These are phyloP conservation scores for Arge pagana DNA, from an alignment of 2,888 invertebrate genomes.

Conservation along the genomic window DNA sequence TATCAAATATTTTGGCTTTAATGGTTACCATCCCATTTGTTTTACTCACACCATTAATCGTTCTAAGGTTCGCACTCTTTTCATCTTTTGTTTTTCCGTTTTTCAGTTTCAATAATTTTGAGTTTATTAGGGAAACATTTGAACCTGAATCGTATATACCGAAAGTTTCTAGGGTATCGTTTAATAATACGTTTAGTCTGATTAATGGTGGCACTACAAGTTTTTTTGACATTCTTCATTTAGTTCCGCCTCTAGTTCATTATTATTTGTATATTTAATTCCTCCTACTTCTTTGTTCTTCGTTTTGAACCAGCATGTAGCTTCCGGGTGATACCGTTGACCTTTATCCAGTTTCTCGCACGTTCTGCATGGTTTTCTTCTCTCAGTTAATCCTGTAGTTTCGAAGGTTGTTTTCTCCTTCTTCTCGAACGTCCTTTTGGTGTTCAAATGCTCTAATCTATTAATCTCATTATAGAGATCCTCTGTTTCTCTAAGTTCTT, in stretches of 20 bases:
- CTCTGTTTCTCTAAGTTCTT: slow-evolving; percentile 9
- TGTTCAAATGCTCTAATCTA: not conserved
- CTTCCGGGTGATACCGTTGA: not conserved
- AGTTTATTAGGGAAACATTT: slow-evolving; percentile 14
- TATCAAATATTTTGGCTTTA: slow-evolving; percentile 1
- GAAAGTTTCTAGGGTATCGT: slow-evolving; percentile 24
- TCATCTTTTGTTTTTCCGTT: not conserved
- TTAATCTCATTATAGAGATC: slow-evolving; percentile 10
- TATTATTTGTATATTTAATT: slow-evolving; percentile 1
- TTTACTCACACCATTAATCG: slow-evolving; percentile 1
- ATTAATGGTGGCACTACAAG: slow-evolving; percentile 28
- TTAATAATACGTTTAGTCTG: slow-evolving; percentile 25
- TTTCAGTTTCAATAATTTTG: not conserved
- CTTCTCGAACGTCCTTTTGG: not conserved
- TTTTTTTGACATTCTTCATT: slow-evolving; percentile 24
- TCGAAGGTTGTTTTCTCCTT: not conserved
- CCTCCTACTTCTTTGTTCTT: slow-evolving; percentile 1
- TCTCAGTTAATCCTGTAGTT: not conserved
- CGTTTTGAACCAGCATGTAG: slow-evolving; percentile 3
- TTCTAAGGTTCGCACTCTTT: not conserved
- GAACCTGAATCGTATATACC: slow-evolving; percentile 31
- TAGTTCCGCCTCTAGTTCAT: not conserved
- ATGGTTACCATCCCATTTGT: slow-evolving; percentile 1
- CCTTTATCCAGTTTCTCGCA: slow-evolving; percentile 19
- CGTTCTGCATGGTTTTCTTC: slow-evolving; percentile 18